Evolutionary conservation across 2,888 invertebrate species (phyloP).

Genomic region (Noctua comes): DNA sequence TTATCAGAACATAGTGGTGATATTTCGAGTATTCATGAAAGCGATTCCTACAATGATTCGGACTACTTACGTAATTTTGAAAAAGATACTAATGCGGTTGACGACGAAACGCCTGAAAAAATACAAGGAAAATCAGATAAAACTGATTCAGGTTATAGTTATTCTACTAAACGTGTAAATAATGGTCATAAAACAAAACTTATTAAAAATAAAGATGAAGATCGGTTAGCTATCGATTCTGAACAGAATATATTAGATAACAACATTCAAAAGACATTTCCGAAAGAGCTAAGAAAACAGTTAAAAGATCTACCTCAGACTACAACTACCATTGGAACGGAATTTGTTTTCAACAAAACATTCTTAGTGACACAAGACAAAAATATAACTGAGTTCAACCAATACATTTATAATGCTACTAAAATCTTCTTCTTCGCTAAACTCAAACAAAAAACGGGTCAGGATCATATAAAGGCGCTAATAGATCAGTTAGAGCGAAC

Average conservation of each 20-base stretch:
- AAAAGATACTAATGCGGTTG: background rate
- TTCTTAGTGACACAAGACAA: conserved; percentile 68
- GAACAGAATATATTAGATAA: too few relatives aligned
- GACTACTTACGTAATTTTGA: background rate
- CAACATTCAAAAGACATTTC: too few relatives aligned
- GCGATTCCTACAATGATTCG: too few relatives aligned
- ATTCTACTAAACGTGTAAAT: background rate
- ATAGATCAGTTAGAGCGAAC: conserved; percentile 64
- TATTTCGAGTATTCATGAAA: too few relatives aligned
- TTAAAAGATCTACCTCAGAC: background rate
- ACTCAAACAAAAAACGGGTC: conserved; percentile 54
- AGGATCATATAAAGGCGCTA: conserved; percentile 59
- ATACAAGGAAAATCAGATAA: background rate
- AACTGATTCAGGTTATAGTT: background rate
- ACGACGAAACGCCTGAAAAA: background rate
- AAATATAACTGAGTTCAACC: conserved; percentile 70
- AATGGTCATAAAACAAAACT: background rate
- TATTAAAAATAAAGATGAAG: background rate
- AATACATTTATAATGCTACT: too few relatives aligned
- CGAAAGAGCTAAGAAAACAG: background rate
- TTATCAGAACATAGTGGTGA: too few relatives aligned
- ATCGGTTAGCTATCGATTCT: background rate
- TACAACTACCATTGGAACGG: conserved; percentile 14
- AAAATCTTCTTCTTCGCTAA: too few relatives aligned
- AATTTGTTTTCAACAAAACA: background rate